A percentile compares a stretch with the other conserved stretches of the same genome.
Conservation (phyloP, 2,888 invertebrate genomes). For the Rhaphigaster nebulosa region DNA sequence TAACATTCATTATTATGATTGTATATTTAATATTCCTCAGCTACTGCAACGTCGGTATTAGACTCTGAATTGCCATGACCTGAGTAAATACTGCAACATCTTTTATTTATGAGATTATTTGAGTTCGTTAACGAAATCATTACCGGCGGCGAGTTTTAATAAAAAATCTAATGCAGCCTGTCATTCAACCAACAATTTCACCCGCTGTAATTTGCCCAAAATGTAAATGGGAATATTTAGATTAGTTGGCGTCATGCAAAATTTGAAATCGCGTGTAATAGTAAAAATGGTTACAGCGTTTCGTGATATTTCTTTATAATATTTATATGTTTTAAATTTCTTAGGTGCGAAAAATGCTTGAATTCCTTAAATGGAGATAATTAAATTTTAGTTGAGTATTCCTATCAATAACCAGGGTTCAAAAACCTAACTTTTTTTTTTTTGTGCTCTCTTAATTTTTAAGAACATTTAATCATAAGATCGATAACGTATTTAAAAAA, state of each 20-base stretch:
- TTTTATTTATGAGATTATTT: constrained; percentile 32
- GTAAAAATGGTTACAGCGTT: not conserved
- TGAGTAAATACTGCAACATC: not conserved
- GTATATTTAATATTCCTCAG: not conserved
- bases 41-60: not conserved
- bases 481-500: too few relatives aligned
- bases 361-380: not conserved
- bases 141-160: not conserved
- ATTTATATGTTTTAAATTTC: not conserved
- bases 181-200: constrained; percentile 4
- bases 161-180: not conserved
- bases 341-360: not conserved
- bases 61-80: not conserved
- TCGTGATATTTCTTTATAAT: not conserved
- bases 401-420: too few relatives aligned
- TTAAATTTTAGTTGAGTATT: not conserved
- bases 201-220: constrained; percentile 4
- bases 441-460: too few relatives aligned
- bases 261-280: constrained; percentile 5
- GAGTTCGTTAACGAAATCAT: constrained; percentile 18
- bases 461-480: too few relatives aligned
- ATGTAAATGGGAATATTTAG: constrained; percentile 17
- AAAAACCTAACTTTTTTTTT: too few relatives aligned
- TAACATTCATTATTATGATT: not conserved
- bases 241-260: not conserved